Base-by-base conservation (phyloP, 2,113 vertebrate genomes). In the Numida meleagris region DNA sequence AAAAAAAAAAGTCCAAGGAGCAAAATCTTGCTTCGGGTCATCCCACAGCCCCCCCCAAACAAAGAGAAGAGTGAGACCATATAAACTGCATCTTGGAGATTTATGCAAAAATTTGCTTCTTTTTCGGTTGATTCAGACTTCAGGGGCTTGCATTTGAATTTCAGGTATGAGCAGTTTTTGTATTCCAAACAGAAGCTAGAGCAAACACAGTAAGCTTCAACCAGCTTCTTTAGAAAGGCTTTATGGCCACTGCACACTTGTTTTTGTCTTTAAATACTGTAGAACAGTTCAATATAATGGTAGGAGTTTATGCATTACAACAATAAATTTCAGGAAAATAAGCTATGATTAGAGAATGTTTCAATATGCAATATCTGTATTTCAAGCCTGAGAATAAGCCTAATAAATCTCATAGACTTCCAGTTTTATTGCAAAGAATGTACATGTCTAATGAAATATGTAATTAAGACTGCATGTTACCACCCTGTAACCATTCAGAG, bases 1-100 rank as follows among this genome's bases (percentile, higher is more conserved):
- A n/a, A n/a, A n/a, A 92, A 96, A 96, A 93, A 84, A 78, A 62
- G 84, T 88, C 89, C 29, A 2, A 84, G 40, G 85, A 94, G 93
- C 46, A 94, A 92, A 89, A 95, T 76, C 68, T 95, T 96, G 55
- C 77, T 96, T 97, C 57, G 58, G 93, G 76, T 95, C 66, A 77
- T 46, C 59, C 62, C 70, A 80, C 24, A 90, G 79, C 15, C 48
- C 18, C 51, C 45, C 31, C 55, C 14, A 61, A 5, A 58, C 33
- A 61, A 61, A 24, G 34, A 84, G 42, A 71, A 57, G 51, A 8
- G 3, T 66, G n/a, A 13, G 51, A 66, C 25, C 50, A 34, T 55
- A 46, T 31, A 68, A 89, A 62, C 24, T 9, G 61, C 1, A 1
- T 63, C 11, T 76, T 84, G 48, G 40, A 75, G 17, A 53, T 79